These are phyloP conservation scores for Tenthredo amoena DNA, from an alignment of 2,888 invertebrate genomes.

Conservation along the genomic window DNA sequence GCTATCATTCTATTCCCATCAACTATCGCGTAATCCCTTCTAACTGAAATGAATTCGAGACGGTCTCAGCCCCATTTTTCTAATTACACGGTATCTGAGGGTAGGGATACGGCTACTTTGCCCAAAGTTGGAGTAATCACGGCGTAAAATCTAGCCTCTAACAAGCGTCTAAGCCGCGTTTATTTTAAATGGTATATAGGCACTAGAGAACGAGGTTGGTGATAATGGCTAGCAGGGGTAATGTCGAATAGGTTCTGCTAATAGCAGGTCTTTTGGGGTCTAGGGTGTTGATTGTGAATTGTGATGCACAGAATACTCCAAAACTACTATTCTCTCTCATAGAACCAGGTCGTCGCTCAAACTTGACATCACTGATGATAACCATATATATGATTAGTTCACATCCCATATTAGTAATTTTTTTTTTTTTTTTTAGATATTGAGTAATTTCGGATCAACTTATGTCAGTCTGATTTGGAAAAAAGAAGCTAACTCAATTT, in stretches of 20 bases:
- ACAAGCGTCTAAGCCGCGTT: constrained; percentile 39
- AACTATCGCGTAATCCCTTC: constrained; percentile 13
- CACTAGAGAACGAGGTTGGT: neutral
- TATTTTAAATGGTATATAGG: constrained; percentile 3
- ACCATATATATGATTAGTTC: neutral
- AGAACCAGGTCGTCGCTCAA: no score
- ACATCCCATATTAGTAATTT: neutral
- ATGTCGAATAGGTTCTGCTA: constrained; percentile 1
- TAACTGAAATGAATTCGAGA: constrained; percentile 29
- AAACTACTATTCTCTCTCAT: constrained; percentile 3
- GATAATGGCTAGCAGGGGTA: neutral
- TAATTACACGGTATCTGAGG: constrained; percentile 37
- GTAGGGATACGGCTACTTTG: neutral
- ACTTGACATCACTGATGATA: neutral
- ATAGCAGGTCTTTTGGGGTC: neutral
- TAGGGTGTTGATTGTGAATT: constrained; percentile 14
- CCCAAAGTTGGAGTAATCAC: constrained; percentile 43
- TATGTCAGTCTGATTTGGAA: neutral
- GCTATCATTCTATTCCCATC: constrained; percentile 19
- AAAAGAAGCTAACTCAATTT: neutral
- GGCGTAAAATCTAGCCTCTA: constrained; percentile 54
- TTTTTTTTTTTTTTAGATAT: no score
- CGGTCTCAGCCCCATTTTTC: constrained; percentile 10
- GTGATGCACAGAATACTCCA: neutral
- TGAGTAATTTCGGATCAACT: neutral